phyloP scores from a whole-genome alignment of 2,888 invertebrate species.

The Isotomurus palustris region DNA sequence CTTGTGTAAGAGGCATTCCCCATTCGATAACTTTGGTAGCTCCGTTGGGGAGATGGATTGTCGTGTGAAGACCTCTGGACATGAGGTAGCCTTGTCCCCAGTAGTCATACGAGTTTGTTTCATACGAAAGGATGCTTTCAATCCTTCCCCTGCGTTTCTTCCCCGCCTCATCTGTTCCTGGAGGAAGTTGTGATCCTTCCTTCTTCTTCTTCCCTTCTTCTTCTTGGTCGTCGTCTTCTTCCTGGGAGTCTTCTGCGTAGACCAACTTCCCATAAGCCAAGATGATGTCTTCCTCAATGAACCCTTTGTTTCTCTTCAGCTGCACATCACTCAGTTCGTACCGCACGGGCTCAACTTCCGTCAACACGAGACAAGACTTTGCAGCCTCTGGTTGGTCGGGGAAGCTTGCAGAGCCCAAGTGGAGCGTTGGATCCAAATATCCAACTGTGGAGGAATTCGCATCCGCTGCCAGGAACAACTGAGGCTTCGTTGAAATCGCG shows the following conservation, averaged over 20 bases:
- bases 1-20: constrained; percentile 59
- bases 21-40: constrained; percentile 58
- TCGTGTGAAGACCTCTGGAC: constrained; percentile 65
- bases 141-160: constrained; percentile 56
- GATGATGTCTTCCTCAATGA: constrained; percentile 40
- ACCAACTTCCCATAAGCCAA: constrained; percentile 34
- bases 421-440: constrained; percentile 52
- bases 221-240: constrained; percentile 54
- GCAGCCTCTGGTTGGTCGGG: constrained; percentile 58
- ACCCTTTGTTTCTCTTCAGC: constrained; percentile 42
- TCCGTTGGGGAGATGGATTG: constrained; percentile 59
- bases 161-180: constrained; percentile 36
- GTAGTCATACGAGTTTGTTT: constrained; percentile 64
- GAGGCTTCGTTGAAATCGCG: constrained; percentile 45
- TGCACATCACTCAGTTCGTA: constrained; percentile 70
- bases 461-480: constrained; percentile 39
- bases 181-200: constrained; percentile 51
- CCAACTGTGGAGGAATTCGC: constrained; percentile 43
- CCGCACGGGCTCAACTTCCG: constrained; percentile 67
- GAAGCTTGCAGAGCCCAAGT: constrained; percentile 56
- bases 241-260: constrained; percentile 38
- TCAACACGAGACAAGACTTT: constrained; percentile 55
- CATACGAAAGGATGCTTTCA: constrained; percentile 69
- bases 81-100: constrained; percentile 76
- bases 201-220: too few relatives aligned